A percentile compares a stretch with the other conserved stretches of the same genome.
phyloP scores from a whole-genome alignment of 2,113 vertebrate species.

The Calypte anna region DNA sequence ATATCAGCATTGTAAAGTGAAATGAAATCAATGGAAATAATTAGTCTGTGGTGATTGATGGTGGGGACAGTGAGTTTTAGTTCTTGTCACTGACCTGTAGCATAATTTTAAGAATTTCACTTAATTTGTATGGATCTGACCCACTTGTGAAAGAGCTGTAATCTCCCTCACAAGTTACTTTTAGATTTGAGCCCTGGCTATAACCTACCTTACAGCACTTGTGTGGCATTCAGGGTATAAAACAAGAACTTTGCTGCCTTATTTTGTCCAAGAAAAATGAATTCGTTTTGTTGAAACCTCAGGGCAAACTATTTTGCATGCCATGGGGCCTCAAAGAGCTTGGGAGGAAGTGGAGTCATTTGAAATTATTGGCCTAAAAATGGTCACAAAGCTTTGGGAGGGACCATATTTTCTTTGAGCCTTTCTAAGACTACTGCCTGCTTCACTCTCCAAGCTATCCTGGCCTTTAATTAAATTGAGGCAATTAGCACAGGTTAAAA shows the following conservation, averaged over 20 bases:
- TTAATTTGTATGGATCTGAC: background rate
- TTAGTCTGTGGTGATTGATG: background rate
- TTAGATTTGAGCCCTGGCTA: background rate
- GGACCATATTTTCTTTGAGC: background rate
- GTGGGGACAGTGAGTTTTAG: background rate
- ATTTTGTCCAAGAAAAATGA: background rate
- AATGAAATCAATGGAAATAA: slow-evolving; percentile 2
- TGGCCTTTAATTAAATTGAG: background rate
- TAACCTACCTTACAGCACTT: background rate
- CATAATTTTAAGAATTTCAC: background rate
- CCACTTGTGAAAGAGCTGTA: background rate
- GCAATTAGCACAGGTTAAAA: background rate
- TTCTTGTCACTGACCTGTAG: background rate
- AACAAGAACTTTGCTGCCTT: background rate
- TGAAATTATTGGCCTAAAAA: background rate
- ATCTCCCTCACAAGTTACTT: background rate
- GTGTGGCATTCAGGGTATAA: background rate
- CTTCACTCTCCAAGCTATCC: background rate
- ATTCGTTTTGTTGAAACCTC: background rate
- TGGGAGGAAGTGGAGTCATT: background rate
- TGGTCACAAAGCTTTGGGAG: background rate
- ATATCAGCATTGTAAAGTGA: background rate
- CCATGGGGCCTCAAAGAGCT: background rate
- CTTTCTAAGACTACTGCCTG: background rate
- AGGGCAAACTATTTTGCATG: background rate